Conservation (phyloP, 2,888 invertebrate genomes). For the Epinotia ramella region DNA sequence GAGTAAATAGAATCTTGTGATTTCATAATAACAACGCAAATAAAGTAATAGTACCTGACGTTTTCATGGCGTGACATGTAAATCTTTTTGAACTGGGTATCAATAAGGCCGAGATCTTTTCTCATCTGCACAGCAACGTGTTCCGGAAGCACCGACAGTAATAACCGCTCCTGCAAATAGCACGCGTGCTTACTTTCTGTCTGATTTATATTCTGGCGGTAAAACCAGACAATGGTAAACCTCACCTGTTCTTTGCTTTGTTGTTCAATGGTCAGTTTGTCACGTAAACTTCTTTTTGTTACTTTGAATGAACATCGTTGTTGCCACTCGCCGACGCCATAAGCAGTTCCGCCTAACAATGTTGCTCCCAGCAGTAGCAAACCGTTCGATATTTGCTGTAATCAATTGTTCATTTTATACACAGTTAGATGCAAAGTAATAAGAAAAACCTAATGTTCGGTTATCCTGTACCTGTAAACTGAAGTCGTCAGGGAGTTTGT, state of each 20-base stretch:
- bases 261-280: constrained; percentile 96
- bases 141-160: constrained; percentile 97
- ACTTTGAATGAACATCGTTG: constrained; percentile 95
- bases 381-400: constrained; percentile 89
- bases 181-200: constrained; percentile 35
- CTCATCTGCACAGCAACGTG: constrained; percentile 99
- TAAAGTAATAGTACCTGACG: constrained; percentile 93
- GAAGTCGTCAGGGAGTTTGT: constrained; percentile 70
- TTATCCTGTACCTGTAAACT: constrained; percentile 66
- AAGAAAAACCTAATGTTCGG: neutral
- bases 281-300: constrained; percentile 95
- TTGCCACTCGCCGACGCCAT: constrained; percentile 92
- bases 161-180: constrained; percentile 91
- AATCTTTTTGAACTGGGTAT: constrained; percentile 98
- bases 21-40: neutral
- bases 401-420: constrained; percentile 48
- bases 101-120: constrained; percentile 95
- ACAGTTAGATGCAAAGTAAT: neutral
- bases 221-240: constrained; percentile 13
- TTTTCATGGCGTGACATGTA: constrained; percentile 99
- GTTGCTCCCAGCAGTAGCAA: constrained; percentile 90
- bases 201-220: constrained; percentile 5
- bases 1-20: neutral
- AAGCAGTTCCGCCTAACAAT: constrained; percentile 87
- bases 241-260: constrained; percentile 95